Evolutionary conservation across 2,888 invertebrate genomes (phyloP).

Genomic region (Phlogophora meticulosa): DNA sequence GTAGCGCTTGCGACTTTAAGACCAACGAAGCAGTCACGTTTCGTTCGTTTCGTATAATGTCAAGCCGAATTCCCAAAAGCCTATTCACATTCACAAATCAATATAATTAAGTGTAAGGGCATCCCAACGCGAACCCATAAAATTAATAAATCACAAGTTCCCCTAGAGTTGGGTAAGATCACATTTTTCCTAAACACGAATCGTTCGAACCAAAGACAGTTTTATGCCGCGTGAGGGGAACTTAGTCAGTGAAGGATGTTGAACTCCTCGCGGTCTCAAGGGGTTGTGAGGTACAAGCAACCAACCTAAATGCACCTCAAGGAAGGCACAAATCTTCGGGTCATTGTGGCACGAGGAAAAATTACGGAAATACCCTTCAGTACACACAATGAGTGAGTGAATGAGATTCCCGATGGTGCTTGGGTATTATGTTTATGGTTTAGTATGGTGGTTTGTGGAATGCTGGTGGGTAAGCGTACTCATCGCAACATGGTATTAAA

Average conservation of each 20-base stretch:
- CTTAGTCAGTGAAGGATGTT: constrained; percentile 50
- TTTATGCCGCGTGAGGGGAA: constrained; percentile 39
- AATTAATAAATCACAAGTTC: constrained; percentile 27
- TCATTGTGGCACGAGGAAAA: constrained; percentile 62
- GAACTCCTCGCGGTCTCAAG: constrained; percentile 50
- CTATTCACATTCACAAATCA: background rate
- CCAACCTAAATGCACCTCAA: constrained; percentile 48
- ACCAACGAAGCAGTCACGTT: too few species aligned
- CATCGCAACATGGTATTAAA: background rate
- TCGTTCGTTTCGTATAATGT: background rate
- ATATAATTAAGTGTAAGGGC: background rate
- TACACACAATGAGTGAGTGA: constrained; percentile 37
- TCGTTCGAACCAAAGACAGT: constrained; percentile 33
- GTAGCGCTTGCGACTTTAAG: too few species aligned
- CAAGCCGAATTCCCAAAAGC: background rate
- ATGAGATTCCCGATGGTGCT: constrained; percentile 39
- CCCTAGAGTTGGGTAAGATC: constrained; percentile 33
- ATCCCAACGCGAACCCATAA: background rate
- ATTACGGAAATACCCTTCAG: constrained; percentile 50
- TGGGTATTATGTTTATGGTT: constrained; percentile 17
- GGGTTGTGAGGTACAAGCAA: constrained; percentile 36
- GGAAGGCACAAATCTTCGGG: constrained; percentile 55
- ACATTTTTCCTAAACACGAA: constrained; percentile 33
- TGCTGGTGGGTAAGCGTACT: background rate
- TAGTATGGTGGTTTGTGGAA: background rate